Evolutionary conservation across 2,797 vertebrate genomes (phyloP).

Genomic region (Salarias fasciatus): DNA sequence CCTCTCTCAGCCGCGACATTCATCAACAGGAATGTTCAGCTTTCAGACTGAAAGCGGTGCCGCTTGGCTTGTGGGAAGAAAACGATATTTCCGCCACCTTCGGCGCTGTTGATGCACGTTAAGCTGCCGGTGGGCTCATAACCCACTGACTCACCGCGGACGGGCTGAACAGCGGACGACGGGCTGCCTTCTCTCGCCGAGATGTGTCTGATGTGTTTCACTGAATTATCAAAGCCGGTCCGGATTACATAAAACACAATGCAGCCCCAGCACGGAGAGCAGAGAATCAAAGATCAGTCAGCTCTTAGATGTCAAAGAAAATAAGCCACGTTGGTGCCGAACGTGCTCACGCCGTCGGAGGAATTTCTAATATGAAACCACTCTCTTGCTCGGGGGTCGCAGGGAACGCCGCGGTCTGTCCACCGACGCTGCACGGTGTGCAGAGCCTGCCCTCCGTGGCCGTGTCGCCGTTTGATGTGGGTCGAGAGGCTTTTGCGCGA

Average conservation of each 20-base stretch:
- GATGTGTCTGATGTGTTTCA: slow-evolving; percentile 56
- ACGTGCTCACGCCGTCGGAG: slow-evolving; percentile 12
- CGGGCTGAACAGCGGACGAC: slow-evolving; percentile 32
- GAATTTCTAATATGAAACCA: slow-evolving; percentile 36
- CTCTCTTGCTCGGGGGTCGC: slow-evolving; percentile 7
- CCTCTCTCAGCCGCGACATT: slow-evolving; percentile 34
- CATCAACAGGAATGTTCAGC: slow-evolving; percentile 51
- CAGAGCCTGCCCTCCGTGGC: slow-evolving; percentile 46
- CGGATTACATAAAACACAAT: slow-evolving; percentile 47
- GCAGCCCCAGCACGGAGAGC: neutral
- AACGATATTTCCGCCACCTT: slow-evolving; percentile 22
- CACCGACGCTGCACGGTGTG: slow-evolving; percentile 29
- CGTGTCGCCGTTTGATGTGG: slow-evolving; percentile 61
- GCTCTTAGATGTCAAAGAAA: slow-evolving; percentile 47
- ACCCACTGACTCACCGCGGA: slow-evolving; percentile 43
- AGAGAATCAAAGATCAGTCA: slow-evolving; percentile 51
- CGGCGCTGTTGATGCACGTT: slow-evolving; percentile 26
- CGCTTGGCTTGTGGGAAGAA: slow-evolving; percentile 31
- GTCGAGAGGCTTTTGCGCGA: slow-evolving; percentile 55
- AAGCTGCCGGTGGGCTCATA: slow-evolving; percentile 36
- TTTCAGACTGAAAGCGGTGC: slow-evolving; percentile 37
- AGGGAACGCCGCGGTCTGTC: slow-evolving; percentile 38
- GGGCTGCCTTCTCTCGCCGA: slow-evolving; percentile 40
- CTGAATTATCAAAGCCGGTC: slow-evolving; percentile 52
- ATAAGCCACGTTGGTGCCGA: slow-evolving; percentile 25